phyloP scores from a whole-genome alignment of 2,113 vertebrate genomes.

The Prinia subflava region DNA sequence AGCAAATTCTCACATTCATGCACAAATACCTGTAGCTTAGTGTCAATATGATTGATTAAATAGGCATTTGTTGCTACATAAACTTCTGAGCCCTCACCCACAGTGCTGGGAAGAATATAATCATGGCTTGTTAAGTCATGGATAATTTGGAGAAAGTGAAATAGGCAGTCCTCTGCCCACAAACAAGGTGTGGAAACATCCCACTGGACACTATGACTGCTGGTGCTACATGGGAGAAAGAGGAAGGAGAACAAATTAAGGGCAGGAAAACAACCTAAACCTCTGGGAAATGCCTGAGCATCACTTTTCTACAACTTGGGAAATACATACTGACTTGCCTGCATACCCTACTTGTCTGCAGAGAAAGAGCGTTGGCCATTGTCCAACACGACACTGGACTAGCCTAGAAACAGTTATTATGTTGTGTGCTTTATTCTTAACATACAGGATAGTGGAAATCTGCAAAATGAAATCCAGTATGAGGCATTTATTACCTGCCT shows the following conservation, averaged over 20 bases:
- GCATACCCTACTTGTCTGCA: not conserved
- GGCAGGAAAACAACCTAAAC: rapidly evolving
- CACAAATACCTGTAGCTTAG: not conserved
- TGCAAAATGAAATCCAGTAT: not conserved
- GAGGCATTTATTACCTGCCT: constrained; percentile 83
- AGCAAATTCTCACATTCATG: not conserved
- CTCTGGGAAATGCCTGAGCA: not conserved
- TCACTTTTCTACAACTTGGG: not conserved
- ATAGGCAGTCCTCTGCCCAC: not conserved
- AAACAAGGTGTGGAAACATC: not conserved
- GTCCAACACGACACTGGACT: rapidly evolving
- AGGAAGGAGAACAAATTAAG: not conserved
- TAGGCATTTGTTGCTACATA: not conserved
- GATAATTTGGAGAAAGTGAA: not conserved
- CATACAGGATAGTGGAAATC: rapidly evolving
- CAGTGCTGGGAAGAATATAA: not conserved
- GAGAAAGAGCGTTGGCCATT: not conserved
- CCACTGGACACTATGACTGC: not conserved
- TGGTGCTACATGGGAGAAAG: not conserved
- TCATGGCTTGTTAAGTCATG: not conserved
- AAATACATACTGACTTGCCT: not conserved
- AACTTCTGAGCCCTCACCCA: not conserved
- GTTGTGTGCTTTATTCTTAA: not conserved
- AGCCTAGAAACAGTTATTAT: not conserved
- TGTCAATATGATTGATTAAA: not conserved